phyloP scores from a whole-genome alignment of 2,113 vertebrate genomes.

The Pholis gunnellus region DNA sequence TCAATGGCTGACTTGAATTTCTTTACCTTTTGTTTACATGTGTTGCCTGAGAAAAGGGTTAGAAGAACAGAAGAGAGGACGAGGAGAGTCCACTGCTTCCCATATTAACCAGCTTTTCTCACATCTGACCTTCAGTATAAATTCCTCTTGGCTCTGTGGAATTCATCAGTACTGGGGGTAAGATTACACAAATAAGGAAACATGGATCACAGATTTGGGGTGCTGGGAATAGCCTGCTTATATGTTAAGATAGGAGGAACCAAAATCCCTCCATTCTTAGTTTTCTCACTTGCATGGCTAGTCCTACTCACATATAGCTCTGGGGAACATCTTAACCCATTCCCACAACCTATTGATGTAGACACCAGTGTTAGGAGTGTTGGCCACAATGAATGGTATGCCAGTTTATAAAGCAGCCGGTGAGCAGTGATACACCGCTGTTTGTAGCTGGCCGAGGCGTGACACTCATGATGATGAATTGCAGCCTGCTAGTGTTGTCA shows the following conservation, averaged over 20 bases:
- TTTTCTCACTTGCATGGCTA: constrained; percentile 14
- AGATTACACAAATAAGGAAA: not conserved
- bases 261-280: constrained; percentile 17
- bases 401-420: constrained; percentile 1
- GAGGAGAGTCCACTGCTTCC: too few species aligned
- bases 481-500: too few species aligned
- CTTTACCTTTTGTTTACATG: too few species aligned
- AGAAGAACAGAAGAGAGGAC: too few species aligned
- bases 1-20: too few species aligned
- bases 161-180: not conserved
- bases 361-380: not conserved
- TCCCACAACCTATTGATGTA: not conserved
- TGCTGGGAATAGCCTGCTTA: not conserved
- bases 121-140: not conserved
- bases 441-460: not conserved
- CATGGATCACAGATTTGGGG: constrained; percentile 4
- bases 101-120: not conserved
- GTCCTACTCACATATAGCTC: not conserved
- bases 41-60: too few species aligned
- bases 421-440: too few species aligned
- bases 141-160: not conserved
- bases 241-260: constrained; percentile 5
- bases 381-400: constrained; percentile 9
- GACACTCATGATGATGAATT: too few species aligned
- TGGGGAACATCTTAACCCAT: constrained; percentile 6